Evolutionary conservation across 2,113 vertebrate species (phyloP), one percentile per base, ranked within the genome.

Genomic region (Pseudorhombus dupliciocellatus): DNA sequence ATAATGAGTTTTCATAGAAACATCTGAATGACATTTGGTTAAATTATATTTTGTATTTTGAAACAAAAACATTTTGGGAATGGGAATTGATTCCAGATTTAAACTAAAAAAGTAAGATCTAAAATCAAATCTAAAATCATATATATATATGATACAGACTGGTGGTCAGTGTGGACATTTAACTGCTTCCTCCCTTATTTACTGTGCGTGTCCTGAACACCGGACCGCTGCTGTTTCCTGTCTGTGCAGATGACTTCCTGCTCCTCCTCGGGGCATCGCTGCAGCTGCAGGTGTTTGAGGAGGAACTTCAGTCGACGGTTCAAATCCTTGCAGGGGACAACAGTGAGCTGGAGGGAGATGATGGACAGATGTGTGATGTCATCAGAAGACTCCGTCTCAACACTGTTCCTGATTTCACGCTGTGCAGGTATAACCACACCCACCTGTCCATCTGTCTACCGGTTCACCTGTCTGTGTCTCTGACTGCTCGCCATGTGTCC

Each of bases 281-380:
- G 67, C 97, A 98, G 94, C 93, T 95, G 65, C 95, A 95, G 84
- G 96, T 96, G 1, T 98, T 98, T 75, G 95, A 98, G 78, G 97
- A 98, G 40, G 97, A 98, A 90, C 93, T 94, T 25, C 94, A 95
- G 79, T 87, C 93, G 3, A 91, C 93, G 0, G 95, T 97, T 5
- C 90, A 94, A 30, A 91, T 95, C 66, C 92, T 95, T 59, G 97
- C 96, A 0, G 96, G 97, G n/a, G 96, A 97, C 84, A 98, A 98
- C 21, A 92, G 94, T 88, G 96, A 96, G 80, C 93, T 96, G 52
- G 95, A 97, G 0, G 95, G 92, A 24, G 78, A 86, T 2, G 64
- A 76, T 0, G 65, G 42, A 26, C 79, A 74, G 1, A 93, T 94
- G 7, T 93, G 94, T 42, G 79, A 84, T 34, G 67, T 60, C 28